Evolutionary conservation across 2,113 vertebrate genomes (phyloP).

Genomic region (Hystrix cristata): DNA sequence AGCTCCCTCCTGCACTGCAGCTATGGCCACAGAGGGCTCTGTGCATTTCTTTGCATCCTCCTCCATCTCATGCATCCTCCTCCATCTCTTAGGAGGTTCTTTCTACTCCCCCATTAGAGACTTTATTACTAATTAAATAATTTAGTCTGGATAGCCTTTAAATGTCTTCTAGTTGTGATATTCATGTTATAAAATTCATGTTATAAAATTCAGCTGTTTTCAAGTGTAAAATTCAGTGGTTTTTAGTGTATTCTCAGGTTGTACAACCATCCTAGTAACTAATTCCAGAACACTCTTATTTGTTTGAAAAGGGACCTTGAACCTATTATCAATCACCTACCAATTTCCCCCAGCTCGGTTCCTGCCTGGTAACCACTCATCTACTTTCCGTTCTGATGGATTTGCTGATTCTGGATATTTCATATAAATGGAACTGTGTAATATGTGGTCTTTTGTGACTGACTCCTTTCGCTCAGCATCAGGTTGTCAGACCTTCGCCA

Average conservation of each 20-base stretch:
- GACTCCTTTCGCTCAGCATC: not conserved
- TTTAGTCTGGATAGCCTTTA: not conserved
- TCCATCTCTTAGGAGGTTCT: not conserved
- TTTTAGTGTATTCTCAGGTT: not conserved
- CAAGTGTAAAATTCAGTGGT: not conserved
- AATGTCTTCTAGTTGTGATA: constrained; percentile 2
- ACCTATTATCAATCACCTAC: not conserved
- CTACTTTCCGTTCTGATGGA: not conserved
- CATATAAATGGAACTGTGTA: not conserved
- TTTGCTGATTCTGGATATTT: not conserved
- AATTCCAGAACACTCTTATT: not conserved
- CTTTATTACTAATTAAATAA: not conserved
- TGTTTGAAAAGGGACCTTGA: not conserved
- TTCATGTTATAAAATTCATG: not conserved
- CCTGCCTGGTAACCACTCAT: not conserved
- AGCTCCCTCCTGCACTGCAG: accelerated
- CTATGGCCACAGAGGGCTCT: accelerated
- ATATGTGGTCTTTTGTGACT: not conserved
- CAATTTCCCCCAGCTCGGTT: not conserved
- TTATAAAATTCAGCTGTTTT: not conserved
- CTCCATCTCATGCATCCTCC: not conserved
- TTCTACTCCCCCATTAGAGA: not conserved
- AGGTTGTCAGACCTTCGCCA: not conserved
- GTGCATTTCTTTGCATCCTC: not conserved
- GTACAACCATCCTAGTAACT: not conserved